Evolutionary conservation across 2,888 invertebrate genomes (phyloP).

Genomic region (Syrista parreyssii): DNA sequence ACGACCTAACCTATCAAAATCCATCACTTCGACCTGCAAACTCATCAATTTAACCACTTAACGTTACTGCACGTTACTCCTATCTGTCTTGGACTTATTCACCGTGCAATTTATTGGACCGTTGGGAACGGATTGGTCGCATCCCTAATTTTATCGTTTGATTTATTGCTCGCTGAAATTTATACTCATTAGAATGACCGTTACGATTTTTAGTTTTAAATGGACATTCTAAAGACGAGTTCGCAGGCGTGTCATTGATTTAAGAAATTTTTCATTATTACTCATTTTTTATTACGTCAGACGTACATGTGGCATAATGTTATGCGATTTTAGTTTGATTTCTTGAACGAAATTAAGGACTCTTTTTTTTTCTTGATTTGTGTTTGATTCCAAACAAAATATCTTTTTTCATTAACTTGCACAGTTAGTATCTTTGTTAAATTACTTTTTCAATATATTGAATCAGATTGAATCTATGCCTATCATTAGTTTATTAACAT

Average conservation of each 20-base stretch:
- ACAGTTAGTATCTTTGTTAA: neutral
- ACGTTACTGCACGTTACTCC: neutral
- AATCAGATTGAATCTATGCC: neutral
- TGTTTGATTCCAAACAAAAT: neutral
- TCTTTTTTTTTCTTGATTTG: too few relatives aligned
- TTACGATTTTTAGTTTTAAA: neutral
- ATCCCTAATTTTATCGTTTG: neutral
- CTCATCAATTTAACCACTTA: conserved; percentile 2
- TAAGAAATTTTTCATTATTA: neutral
- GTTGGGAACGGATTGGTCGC: neutral
- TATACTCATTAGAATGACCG: neutral
- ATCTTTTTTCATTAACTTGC: too few relatives aligned
- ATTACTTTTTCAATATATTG: neutral
- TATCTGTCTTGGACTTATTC: neutral
- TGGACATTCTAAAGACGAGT: neutral
- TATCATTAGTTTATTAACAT: neutral
- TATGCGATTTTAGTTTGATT: too few relatives aligned
- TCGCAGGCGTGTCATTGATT: neutral
- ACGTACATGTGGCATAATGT: too few relatives aligned
- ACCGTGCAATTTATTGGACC: neutral
- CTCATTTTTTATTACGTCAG: neutral
- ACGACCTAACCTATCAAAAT: conserved; percentile 42
- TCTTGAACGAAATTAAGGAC: too few relatives aligned
- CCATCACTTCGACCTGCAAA: neutral
- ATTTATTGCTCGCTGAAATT: neutral